phyloP scores from a whole-genome alignment of 2,888 invertebrate genomes.

The Catocala sponsa region DNA sequence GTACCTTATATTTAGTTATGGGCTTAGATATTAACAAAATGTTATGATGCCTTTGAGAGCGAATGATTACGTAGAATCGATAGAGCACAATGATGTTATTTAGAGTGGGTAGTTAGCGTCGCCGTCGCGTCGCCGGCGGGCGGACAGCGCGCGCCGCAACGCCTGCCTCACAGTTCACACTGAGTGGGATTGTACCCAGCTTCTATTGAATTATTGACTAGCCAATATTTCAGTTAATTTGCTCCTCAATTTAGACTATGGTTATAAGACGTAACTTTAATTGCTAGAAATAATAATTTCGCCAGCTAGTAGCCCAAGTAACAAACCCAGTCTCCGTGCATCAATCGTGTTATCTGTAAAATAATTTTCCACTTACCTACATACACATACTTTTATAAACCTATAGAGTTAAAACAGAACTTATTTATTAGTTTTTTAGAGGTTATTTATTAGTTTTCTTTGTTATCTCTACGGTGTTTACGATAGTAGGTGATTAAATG shows the following conservation, averaged over 20 bases:
- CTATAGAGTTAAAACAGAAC: too few species aligned
- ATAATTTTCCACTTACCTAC: too few species aligned
- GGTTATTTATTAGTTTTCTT: too few species aligned
- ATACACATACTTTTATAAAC: too few species aligned
- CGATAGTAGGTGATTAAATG: too few species aligned
- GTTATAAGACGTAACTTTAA: background rate
- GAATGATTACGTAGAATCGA: slow-evolving; percentile 27
- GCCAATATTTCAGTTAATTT: slow-evolving; percentile 35
- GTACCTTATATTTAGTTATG: slow-evolving; percentile 4
- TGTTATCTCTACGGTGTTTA: too few species aligned
- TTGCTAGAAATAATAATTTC: too few species aligned
- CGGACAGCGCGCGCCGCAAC: slow-evolving; percentile 9
- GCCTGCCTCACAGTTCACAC: slow-evolving; percentile 30
- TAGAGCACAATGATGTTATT: slow-evolving; percentile 29
- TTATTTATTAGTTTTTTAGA: too few species aligned
- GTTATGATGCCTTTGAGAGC: slow-evolving; percentile 4
- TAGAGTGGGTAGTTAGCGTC: slow-evolving; percentile 18
- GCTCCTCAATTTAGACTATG: background rate
- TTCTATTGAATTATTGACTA: slow-evolving; percentile 51
- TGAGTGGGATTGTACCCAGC: slow-evolving; percentile 36
- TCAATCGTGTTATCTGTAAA: too few species aligned
- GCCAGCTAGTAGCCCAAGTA: too few species aligned
- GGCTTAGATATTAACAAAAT: slow-evolving; percentile 1
- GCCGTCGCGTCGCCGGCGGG: slow-evolving; percentile 28
- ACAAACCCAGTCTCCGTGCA: too few species aligned